Conservation (phyloP, 1,140 invertebrate species). For the Ylistrum balloti region DNA sequence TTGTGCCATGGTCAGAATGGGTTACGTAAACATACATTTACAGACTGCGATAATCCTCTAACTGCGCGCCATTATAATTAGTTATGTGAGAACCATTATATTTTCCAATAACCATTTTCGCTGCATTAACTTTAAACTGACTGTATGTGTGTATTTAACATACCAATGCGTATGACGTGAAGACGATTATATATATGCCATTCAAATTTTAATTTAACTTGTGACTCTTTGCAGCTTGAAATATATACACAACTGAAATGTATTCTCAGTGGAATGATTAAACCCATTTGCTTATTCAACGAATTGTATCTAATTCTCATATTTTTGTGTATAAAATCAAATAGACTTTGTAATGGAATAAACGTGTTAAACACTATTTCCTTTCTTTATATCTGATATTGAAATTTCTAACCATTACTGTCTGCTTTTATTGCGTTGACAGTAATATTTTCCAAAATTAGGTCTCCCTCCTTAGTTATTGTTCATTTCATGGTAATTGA, state of each 20-base stretch:
- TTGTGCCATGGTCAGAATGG: neutral
- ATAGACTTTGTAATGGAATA: too few species aligned
- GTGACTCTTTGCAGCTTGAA: neutral
- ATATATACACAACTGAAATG: neutral
- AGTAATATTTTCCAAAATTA: too few species aligned
- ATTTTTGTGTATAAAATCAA: too few species aligned
- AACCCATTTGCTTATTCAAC: too few species aligned
- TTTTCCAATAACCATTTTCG: neutral
- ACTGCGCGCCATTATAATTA: neutral
- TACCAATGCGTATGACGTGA: neutral
- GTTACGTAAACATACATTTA: neutral
- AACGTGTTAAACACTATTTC: too few species aligned
- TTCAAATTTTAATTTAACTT: neutral
- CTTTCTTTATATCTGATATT: too few species aligned
- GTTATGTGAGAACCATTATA: neutral
- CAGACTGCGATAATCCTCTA: neutral
- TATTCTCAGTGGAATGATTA: neutral
- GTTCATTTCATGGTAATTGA: too few species aligned
- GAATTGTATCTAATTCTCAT: too few species aligned
- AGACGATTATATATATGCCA: neutral
- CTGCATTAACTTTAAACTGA: neutral
- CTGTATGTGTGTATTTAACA: neutral
- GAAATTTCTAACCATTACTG: too few species aligned
- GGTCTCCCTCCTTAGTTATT: too few species aligned
- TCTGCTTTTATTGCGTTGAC: too few species aligned